phyloP scores from a whole-genome alignment of 2,888 invertebrate species.

The Oligia strigilis region DNA sequence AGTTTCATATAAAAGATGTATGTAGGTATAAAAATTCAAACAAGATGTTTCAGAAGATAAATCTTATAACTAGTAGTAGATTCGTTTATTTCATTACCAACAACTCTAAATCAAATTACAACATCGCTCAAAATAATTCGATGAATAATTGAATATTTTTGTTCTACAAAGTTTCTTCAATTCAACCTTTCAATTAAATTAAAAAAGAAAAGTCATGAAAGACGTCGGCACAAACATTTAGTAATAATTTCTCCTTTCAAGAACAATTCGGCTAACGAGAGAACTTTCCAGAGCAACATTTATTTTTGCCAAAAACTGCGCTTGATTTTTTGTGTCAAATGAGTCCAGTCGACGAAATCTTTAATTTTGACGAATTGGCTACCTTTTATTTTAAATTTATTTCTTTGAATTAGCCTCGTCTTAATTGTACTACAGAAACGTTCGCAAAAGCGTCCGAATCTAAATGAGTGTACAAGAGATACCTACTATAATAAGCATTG shows the following conservation, averaged over 20 bases:
- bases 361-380: conserved; percentile 14
- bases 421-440: not conserved
- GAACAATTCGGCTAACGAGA: conserved; percentile 54
- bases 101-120: conserved; percentile 30
- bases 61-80: not conserved
- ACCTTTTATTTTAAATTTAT: not conserved
- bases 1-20: not conserved
- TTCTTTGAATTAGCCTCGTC: not conserved
- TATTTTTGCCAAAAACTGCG: conserved; percentile 39
- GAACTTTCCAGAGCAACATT: conserved; percentile 52
- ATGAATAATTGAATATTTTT: conserved; percentile 46
- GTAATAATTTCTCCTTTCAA: conserved; percentile 50
- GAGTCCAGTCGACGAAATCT: conserved; percentile 7
- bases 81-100: conserved; percentile 6
- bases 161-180: conserved; percentile 28
- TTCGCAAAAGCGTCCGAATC: not conserved
- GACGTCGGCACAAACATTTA: conserved; percentile 54
- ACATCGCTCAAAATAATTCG: conserved; percentile 18
- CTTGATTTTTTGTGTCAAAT: conserved; percentile 35
- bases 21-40: not conserved
- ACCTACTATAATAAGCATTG: not conserved
- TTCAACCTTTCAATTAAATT: conserved; percentile 42
- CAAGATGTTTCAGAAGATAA: not conserved
- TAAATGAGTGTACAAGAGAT: not conserved
- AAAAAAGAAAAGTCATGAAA: conserved; percentile 50